Percentiles rank a stretch among this genome's conserved stretches.
Conservation (phyloP, 2,888 invertebrate genomes). For the Hypolimnas misippus region DNA sequence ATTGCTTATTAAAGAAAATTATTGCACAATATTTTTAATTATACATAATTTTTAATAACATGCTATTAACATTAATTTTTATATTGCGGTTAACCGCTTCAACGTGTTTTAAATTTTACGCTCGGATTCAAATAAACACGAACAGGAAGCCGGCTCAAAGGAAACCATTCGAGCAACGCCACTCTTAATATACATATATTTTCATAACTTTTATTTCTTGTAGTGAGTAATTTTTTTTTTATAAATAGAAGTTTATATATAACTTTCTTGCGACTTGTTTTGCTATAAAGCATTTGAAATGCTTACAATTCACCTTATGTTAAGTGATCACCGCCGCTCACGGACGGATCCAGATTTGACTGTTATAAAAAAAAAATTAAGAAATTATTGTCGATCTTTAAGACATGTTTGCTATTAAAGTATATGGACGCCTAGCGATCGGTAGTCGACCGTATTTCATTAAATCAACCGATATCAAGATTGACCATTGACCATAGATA, state of each 20-base stretch:
- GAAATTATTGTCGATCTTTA: no score
- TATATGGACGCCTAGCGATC: no score
- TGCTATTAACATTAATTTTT: neutral
- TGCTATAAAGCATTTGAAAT: no score
- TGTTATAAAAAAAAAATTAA: no score
- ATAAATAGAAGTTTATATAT: neutral
- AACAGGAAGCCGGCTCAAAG: neutral
- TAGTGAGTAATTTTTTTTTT: neutral
- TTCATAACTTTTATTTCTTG: slow-evolving; percentile 1
- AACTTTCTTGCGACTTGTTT: no score
- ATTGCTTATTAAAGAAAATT: neutral
- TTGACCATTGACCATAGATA: no score
- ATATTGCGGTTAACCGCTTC: neutral
- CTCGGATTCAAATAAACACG: slow-evolving; percentile 1
- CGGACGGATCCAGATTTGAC: no score
- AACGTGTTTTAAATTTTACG: neutral
- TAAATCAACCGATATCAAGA: no score
- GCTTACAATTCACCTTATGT: no score
- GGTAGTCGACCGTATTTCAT: no score
- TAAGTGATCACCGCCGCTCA: no score
- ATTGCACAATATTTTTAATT: neutral
- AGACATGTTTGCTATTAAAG: no score
- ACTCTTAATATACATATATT: neutral
- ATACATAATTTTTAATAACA: neutral
- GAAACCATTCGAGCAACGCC: slow-evolving; percentile 4